Evolutionary conservation across 23 tunicate species (phyloP).

Genomic region (Botrylloides violaceus): DNA sequence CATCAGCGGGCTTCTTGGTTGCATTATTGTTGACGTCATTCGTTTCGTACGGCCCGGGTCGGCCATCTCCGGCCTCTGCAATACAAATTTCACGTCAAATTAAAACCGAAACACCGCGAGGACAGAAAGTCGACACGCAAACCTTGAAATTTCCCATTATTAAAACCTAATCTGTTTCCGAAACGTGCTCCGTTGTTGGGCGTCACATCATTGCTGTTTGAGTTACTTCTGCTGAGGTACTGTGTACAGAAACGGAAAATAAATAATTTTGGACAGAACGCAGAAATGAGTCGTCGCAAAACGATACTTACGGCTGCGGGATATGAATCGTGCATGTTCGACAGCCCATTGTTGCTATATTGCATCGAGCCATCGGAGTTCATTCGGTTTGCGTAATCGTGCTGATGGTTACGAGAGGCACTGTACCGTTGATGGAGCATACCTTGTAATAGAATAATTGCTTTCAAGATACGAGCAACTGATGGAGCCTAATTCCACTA

Average conservation of each 20-base stretch:
- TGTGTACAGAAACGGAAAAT: too few relatives aligned
- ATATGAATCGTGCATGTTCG: background rate
- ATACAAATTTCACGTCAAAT: too few relatives aligned
- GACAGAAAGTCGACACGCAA: too few relatives aligned
- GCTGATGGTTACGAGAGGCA: conserved; percentile 15
- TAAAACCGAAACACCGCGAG: too few relatives aligned
- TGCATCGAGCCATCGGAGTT: conserved; percentile 1
- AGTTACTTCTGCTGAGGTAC: background rate
- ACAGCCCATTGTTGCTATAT: background rate
- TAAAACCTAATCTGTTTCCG: background rate
- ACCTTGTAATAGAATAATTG: background rate
- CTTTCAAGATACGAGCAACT: too few relatives aligned
- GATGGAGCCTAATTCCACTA: too few relatives aligned
- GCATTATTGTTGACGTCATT: conserved; percentile 20
- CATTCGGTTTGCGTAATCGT: conserved; percentile 6
- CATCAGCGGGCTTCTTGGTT: conserved; percentile 3
- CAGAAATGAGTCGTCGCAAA: too few relatives aligned
- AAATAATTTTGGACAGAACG: too few relatives aligned
- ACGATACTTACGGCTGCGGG: background rate
- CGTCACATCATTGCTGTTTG: background rate
- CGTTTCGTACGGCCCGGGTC: background rate
- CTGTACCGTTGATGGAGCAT: conserved; percentile 25
- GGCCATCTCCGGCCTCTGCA: background rate
- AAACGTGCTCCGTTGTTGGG: background rate
- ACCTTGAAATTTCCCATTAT: background rate